These are phyloP conservation scores for Chrysopilus asiliformis DNA, from an alignment of 2,888 invertebrate genomes.

Conservation along the genomic window DNA sequence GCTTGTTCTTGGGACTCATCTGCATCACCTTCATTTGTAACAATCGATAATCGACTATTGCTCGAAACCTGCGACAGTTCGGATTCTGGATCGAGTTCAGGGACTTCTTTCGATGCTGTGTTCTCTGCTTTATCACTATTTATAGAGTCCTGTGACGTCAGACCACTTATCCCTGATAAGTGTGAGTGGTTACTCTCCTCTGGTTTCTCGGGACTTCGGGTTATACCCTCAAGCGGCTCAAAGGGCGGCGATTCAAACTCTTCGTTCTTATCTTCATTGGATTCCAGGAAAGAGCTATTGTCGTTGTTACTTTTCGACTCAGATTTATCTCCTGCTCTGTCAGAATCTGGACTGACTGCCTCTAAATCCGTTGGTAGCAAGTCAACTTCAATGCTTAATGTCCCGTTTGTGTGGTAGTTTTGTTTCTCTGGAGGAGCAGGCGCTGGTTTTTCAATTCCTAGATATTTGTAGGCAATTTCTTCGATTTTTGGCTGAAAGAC, in stretches of 20 bases:
- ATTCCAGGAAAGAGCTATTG: constrained; percentile 24
- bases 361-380: constrained; percentile 64
- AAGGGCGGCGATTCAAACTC: constrained; percentile 54
- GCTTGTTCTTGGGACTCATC: constrained; percentile 25
- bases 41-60: constrained; percentile 42
- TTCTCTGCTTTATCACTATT: constrained; percentile 6
- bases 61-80: constrained; percentile 49
- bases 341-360: constrained; percentile 69
- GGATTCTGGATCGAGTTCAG: constrained; percentile 44
- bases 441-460: constrained; percentile 65
- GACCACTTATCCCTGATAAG: constrained; percentile 40
- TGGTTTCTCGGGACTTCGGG: constrained; percentile 24
- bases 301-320: constrained; percentile 27
- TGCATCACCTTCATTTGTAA: constrained; percentile 37
- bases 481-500: constrained; percentile 84
- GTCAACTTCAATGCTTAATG: constrained; percentile 35
- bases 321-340: constrained; percentile 41
- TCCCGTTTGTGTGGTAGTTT: constrained; percentile 21
- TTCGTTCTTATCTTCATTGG: constrained; percentile 28
- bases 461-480: constrained; percentile 73
- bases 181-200: constrained; percentile 45
- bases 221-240: constrained; percentile 43
- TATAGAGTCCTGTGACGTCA: constrained; percentile 29
- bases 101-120: constrained; percentile 30
- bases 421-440: constrained; percentile 20